Percentiles rank a stretch among this genome's conserved stretches.
phyloP scores from a whole-genome alignment of 2,113 vertebrate genomes.

The Tetrax tetrax region DNA sequence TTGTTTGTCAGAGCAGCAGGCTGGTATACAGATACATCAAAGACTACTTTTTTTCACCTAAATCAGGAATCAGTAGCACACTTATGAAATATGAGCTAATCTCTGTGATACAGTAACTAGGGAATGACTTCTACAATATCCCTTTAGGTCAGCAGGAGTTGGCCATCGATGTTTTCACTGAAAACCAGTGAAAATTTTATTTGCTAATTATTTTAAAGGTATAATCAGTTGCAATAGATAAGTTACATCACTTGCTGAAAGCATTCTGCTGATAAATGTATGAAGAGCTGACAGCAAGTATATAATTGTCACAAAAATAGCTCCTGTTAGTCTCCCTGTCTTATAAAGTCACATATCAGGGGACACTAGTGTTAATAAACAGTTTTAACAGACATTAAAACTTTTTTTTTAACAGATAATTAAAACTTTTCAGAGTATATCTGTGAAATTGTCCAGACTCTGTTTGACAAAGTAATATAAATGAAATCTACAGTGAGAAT shows the following conservation, averaged over 20 bases:
- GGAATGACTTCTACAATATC: neutral
- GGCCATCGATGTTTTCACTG: neutral
- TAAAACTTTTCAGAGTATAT: neutral
- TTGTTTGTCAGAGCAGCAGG: neutral
- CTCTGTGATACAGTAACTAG: neutral
- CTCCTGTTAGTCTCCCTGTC: neutral
- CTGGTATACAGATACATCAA: neutral
- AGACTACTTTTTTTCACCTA: neutral
- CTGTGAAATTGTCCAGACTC: neutral
- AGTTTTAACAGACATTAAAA: constrained; percentile 16
- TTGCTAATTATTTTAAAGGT: neutral
- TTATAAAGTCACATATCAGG: neutral
- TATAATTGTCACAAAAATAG: neutral
- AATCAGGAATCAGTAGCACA: neutral
- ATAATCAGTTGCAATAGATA: neutral
- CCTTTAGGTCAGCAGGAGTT: neutral
- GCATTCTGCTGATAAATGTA: neutral
- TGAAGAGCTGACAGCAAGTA: neutral
- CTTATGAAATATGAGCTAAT: neutral
- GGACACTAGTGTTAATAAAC: neutral
- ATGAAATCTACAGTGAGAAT: neutral
- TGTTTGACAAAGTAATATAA: neutral
- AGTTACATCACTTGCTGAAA: neutral
- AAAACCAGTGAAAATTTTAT: neutral
- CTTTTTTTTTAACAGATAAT: neutral